A percentile compares a stretch with the other conserved stretches of the same genome.
Evolutionary conservation across 2,113 vertebrate genomes (phyloP).

Genomic region (Gasterosteus aculeatus): DNA sequence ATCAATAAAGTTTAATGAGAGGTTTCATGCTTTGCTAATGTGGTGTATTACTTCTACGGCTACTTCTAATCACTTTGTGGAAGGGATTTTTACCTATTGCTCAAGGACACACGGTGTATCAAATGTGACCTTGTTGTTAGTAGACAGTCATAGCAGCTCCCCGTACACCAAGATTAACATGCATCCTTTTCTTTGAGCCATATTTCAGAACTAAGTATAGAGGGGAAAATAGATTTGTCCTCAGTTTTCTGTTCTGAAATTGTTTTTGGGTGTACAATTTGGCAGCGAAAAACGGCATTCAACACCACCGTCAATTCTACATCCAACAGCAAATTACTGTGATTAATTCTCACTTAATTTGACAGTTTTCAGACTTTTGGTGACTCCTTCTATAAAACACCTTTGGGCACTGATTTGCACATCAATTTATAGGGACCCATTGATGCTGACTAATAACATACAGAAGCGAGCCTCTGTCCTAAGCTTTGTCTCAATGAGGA

Average conservation of each 20-base stretch:
- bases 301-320: conserved; percentile 2
- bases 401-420: neutral
- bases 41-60: neutral
- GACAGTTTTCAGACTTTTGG: conserved; percentile 2
- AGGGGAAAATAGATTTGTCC: conserved; percentile 1
- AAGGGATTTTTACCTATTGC: conserved; percentile 12
- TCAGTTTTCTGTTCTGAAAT: conserved; percentile 8
- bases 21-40: neutral
- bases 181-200: neutral
- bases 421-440: neutral
- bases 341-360: conserved; percentile 15
- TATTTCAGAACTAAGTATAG: neutral
- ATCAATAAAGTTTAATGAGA: conserved; percentile 1
- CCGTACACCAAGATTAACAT: conserved; percentile 30
- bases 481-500: neutral
- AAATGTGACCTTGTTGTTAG: conserved; percentile 40
- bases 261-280: conserved; percentile 24
- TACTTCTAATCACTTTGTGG: conserved; percentile 10
- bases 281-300: conserved; percentile 4
- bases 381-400: neutral
- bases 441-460: neutral
- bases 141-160: conserved; percentile 1
- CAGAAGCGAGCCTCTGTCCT: neutral
- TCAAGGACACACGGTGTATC: conserved; percentile 21
- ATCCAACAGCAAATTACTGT: conserved; percentile 8